Base-by-base conservation (phyloP, 2,113 vertebrate species). In the Solea solea region DNA sequence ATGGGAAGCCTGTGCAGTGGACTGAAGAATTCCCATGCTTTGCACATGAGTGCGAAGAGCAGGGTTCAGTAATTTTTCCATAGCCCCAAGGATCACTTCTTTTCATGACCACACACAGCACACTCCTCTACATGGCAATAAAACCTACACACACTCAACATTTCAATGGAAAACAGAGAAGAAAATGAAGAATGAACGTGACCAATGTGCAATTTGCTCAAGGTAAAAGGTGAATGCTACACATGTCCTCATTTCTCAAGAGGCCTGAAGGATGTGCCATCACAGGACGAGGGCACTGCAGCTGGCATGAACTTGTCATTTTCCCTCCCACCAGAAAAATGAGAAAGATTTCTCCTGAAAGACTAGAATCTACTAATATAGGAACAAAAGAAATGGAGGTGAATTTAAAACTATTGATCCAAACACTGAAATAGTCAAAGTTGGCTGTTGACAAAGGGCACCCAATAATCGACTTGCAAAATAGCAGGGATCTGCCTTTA, bases 1-100 rank as follows among this genome's bases (percentile, higher is more conserved):
- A 63, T 72, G 58, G 60, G 76, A 69, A 70, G 82, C 78, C 79
- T 84, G 84, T 83, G 82, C 83, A 87, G 83, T 83, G 82, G 85
- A 89, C 88, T 88, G 80, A 90, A 66, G 73, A 89, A 91, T 86
- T 76, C 69, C 83, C 78, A 78, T 81, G 74, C 73, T 81, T 76
- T 83, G 82, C 88, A 87, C 88, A 88, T 82, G 79, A 88, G 88
- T 57, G 78, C 60, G 83, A 86, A 80, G 63, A 88, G 83, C 76
- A 85, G 67, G 85, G 86, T 89, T 88, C 86, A 90, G 71, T 82
- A 71, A 84, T 77, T 76, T 78, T 63, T 76, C 69, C 62, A 76
- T 71, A 75, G 78, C 86, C 84, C 69, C 25, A 51, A 86, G 86
- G 86, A 82, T 76, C 34, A 70, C 71, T 87, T 79, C 78, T 81